A percentile compares a stretch with the other conserved stretches of the same genome.
Conservation (phyloP, 2,113 vertebrate genomes). For the Struthidea cinerea region DNA sequence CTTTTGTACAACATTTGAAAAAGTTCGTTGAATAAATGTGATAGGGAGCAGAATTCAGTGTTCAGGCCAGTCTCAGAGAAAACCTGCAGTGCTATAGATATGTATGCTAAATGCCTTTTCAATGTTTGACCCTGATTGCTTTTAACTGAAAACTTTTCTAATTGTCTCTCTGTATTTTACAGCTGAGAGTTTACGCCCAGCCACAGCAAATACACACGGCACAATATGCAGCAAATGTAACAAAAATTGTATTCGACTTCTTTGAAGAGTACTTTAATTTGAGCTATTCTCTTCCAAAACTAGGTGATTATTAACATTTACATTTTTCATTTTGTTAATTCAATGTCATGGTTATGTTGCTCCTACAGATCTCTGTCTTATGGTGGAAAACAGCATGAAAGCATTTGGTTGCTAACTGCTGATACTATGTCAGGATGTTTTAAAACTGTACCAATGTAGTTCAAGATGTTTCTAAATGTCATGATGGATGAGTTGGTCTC, state of each 20-base stretch:
- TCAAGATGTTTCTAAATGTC: background rate
- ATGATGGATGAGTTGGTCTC: background rate
- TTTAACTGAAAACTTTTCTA: background rate
- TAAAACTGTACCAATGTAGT: background rate
- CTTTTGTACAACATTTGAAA: background rate
- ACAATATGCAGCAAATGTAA: slow-evolving; percentile 84
- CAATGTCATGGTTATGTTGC: background rate
- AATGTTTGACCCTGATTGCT: background rate
- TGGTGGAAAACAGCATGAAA: background rate
- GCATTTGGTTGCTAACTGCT: background rate
- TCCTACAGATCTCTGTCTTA: background rate
- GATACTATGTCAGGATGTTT: background rate
- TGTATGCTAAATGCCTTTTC: background rate
- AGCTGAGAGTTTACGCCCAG: slow-evolving; percentile 92
- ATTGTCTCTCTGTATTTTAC: slow-evolving; percentile 46
- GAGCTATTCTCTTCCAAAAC: slow-evolving; percentile 87
- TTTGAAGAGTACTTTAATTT: slow-evolving; percentile 91
- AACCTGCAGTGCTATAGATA: background rate
- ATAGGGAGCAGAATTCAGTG: background rate
- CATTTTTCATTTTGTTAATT: background rate
- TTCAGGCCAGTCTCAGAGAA: background rate
- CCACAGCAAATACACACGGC: slow-evolving; percentile 82
- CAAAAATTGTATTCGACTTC: slow-evolving; percentile 85
- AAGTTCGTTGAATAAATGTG: background rate
- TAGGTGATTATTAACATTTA: slow-evolving; percentile 77